These are phyloP conservation scores for Erebia ligea DNA, from an alignment of 2,888 invertebrate species.

Conservation along the genomic window DNA sequence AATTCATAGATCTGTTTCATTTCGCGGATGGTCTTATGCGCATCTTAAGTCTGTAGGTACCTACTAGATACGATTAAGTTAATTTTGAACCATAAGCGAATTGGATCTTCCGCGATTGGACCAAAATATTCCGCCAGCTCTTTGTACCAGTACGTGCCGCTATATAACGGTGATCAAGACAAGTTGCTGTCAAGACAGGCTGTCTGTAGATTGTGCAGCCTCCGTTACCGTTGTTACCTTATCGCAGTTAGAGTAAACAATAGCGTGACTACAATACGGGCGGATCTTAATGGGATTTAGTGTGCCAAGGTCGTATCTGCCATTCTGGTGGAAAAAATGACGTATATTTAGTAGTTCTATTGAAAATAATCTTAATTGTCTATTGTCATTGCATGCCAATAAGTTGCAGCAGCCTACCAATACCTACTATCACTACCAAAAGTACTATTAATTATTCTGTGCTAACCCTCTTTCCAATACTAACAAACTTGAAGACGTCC, in stretches of 20 bases:
- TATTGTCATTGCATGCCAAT: background rate
- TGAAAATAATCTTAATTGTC: background rate
- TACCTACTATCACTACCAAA: no score
- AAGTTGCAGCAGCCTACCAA: background rate
- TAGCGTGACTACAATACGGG: conserved; percentile 32
- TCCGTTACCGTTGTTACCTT: conserved; percentile 30
- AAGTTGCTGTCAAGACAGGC: conserved; percentile 29
- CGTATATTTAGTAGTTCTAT: background rate
- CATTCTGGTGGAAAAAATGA: conserved; percentile 8
- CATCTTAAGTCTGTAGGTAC: no score
- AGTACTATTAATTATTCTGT: no score
- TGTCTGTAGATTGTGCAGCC: conserved; percentile 30
- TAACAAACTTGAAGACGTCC: no score
- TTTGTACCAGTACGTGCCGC: conserved; percentile 38
- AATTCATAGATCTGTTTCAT: no score
- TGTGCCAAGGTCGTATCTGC: conserved; percentile 37
- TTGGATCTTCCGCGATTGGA: no score
- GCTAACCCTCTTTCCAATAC: no score
- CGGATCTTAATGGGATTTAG: conserved; percentile 33
- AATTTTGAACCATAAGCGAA: no score
- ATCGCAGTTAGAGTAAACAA: conserved; percentile 38
- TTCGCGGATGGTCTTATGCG: no score
- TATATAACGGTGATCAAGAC: conserved; percentile 45
- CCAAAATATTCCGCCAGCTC: background rate
- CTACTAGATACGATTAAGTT: no score